Conservation (phyloP, 2,888 invertebrate genomes). For the Chymomyza amoena region DNA sequence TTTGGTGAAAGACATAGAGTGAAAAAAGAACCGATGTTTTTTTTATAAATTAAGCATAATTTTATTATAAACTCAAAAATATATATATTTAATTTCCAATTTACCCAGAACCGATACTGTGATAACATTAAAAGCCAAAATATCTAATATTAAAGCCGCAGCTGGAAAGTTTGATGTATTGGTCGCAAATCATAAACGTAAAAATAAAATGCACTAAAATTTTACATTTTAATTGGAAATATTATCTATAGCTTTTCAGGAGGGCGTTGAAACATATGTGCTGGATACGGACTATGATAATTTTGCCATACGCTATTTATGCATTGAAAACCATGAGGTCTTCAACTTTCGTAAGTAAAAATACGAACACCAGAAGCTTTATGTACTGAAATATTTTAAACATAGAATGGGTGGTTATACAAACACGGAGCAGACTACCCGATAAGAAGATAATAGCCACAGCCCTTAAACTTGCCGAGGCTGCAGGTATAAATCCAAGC, state of each 20-base stretch:
- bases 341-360: conserved; percentile 32
- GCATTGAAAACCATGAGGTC: conserved; percentile 59
- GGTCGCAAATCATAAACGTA: background rate
- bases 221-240: background rate
- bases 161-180: conserved; percentile 8
- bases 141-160: background rate
- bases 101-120: conserved; percentile 12
- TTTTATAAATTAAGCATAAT: too few relatives aligned
- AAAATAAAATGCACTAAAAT: background rate
- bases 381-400: background rate
- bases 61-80: too few relatives aligned
- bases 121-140: accelerated
- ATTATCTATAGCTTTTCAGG: background rate
- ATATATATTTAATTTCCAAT: background rate
- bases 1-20: too few relatives aligned
- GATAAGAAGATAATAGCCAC: background rate
- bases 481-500: conserved; percentile 1
- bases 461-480: background rate
- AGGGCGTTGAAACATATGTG: conserved; percentile 60
- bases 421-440: conserved; percentile 28
- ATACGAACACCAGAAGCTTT: background rate
- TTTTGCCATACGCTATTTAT: conserved; percentile 82
- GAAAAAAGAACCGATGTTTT: too few relatives aligned
- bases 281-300: conserved; percentile 82
- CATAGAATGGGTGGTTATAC: conserved; percentile 36